Evolutionary conservation across 2,888 invertebrate species (phyloP), one percentile per base, ranked within the genome.

Genomic region (Cylindroiulus punctatus): DNA sequence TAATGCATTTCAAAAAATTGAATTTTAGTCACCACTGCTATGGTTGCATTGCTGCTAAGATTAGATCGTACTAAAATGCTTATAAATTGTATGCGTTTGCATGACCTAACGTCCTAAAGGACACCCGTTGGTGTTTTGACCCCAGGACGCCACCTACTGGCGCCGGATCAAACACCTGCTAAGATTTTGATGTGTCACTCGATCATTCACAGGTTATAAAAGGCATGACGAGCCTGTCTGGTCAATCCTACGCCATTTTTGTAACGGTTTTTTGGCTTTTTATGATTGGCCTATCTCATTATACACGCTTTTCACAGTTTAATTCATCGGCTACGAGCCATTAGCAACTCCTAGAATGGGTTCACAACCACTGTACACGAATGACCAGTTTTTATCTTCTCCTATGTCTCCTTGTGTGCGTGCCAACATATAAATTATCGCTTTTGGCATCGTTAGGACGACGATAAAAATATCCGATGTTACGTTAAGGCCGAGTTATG

Each of bases 331-430:
- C 22, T n/a, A 52, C n/a, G 52, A 52, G 22, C 22, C 10, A 10
- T 22, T 65, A 65, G 2, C 7, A 65, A 65, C 57, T 22, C 19
- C 22, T 65, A 0, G 14, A 52, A 52, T 52, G 52, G 52, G n/a
- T 52, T 19, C n/a, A 52, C 5, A n/a, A 52, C 52, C 22, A 8
- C 22, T 0, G 5, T 22, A 65, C 8, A 65, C 22, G 57, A 65
- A 22, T 22, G 57, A 65, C 57, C 57, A 65, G 57, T 65, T 65
- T 65, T 65, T 65, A 65, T 65, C 57, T 65, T 65, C 22, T 65
- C 12, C 22, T 65, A 65, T 26, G 8, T 22, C 57, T 19, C 52
- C 4, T 52, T 52, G n/a, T 8, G n/a, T 52, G 22, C n/a, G 22
- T 8, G 57, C 57, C 57, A 22, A 26, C 57, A 65, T 65, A 65